A percentile compares a stretch with the other conserved stretches of the same genome.
These are phyloP conservation scores for Perdita meconis DNA, from an alignment of 2,888 invertebrate genomes.

Conservation along the genomic window DNA sequence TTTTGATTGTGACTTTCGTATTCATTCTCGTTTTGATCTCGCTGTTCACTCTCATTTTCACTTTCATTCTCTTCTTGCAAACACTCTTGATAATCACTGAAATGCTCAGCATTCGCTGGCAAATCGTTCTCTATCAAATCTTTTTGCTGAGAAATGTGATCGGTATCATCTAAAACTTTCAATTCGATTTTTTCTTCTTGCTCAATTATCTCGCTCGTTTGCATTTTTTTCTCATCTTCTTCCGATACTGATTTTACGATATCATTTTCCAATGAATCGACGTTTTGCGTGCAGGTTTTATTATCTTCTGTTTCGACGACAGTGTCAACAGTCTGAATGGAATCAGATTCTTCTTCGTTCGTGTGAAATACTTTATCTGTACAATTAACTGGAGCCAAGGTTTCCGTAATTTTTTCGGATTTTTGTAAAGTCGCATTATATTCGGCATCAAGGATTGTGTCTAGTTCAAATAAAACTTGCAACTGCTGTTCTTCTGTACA, in stretches of 20 bases:
- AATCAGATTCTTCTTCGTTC: conserved; percentile 31
- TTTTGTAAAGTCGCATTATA: conserved; percentile 75
- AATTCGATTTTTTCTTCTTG: conserved; percentile 7
- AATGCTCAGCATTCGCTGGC: background rate
- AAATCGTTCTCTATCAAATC: conserved; percentile 5
- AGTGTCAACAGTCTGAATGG: conserved; percentile 14
- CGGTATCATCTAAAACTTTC: conserved; percentile 8
- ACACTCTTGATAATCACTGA: background rate
- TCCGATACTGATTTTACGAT: conserved; percentile 1
- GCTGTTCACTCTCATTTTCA: background rate
- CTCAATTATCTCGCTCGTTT: background rate
- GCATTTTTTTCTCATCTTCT: conserved; percentile 5
- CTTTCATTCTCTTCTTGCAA: conserved; percentile 17
- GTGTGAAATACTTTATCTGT: conserved; percentile 1
- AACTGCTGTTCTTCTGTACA: conserved; percentile 81
- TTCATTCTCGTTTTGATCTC: conserved; percentile 11
- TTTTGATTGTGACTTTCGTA: conserved; percentile 19
- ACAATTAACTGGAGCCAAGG: conserved; percentile 20
- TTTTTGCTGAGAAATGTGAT: background rate
- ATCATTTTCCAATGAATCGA: conserved; percentile 6
- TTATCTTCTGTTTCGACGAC: conserved; percentile 24
- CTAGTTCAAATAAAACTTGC: conserved; percentile 79
- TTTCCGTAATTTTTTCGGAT: conserved; percentile 64
- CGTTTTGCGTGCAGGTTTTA: conserved; percentile 9
- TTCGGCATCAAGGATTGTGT: conserved; percentile 81